Conservation (phyloP, 1,140 invertebrate species). For the Atta colombica region DNA sequence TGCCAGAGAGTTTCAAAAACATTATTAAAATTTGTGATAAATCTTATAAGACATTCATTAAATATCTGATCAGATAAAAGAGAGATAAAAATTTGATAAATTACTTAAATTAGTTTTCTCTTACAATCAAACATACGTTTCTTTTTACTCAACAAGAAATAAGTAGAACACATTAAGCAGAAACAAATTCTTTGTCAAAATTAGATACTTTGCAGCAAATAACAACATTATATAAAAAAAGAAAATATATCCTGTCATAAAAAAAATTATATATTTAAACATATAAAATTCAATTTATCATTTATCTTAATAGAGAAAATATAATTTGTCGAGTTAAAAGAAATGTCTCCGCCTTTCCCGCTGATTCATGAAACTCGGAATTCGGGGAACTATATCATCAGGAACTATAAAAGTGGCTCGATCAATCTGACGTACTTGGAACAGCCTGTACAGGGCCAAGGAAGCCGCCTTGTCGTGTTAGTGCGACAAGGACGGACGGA, state of each 20-base stretch:
- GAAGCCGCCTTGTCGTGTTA: constrained; percentile 57
- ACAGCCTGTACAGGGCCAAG: constrained; percentile 72
- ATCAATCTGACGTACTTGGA: constrained; percentile 60
- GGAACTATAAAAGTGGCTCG: constrained; percentile 14
- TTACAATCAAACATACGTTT: not conserved
- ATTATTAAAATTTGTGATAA: not conserved
- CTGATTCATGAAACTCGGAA: not conserved
- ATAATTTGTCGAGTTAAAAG: not conserved
- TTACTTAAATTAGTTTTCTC: not conserved
- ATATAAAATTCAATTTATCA: not conserved
- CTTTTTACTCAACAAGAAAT: not conserved
- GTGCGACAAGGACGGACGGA: constrained; percentile 77
- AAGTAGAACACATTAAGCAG: not conserved
- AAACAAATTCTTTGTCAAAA: not conserved
- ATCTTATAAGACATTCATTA: not conserved
- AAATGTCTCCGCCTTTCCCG: not conserved
- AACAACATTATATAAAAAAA: not conserved
- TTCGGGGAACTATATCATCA: not conserved
- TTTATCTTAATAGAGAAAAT: not conserved
- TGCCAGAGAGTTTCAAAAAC: not conserved
- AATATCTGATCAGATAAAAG: not conserved
- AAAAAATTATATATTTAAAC: not conserved
- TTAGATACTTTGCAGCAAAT: not conserved
- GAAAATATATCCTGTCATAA: not conserved
- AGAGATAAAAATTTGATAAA: constrained; percentile 3